phyloP scores from a whole-genome alignment of 2,888 invertebrate species.

The Melangyna quadrimaculata region DNA sequence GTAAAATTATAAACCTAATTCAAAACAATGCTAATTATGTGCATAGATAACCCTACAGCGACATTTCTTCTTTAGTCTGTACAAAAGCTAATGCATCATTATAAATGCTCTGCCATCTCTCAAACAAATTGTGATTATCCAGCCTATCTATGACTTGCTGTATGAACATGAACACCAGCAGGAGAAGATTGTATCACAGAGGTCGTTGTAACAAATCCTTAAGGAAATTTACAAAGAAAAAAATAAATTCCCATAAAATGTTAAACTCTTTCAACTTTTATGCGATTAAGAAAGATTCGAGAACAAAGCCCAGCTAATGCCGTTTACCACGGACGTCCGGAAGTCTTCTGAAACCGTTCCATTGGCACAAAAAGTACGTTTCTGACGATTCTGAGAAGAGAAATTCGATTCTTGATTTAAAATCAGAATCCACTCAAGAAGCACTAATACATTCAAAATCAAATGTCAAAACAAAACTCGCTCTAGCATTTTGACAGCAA shows the following conservation, averaged over 20 bases:
- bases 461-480: too few species aligned
- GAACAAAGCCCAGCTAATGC: too few species aligned
- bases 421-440: too few species aligned
- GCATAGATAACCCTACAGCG: slow-evolving; percentile 79
- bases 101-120: slow-evolving; percentile 84
- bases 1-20: slow-evolving; percentile 31
- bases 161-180: slow-evolving; percentile 88
- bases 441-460: too few species aligned
- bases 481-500: too few species aligned
- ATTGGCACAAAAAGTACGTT: too few species aligned
- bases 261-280: slow-evolving; percentile 3
- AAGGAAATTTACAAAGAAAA: background rate
- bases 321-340: too few species aligned
- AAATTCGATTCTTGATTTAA: too few species aligned
- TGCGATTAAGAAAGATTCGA: too few species aligned
- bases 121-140: slow-evolving; percentile 86
- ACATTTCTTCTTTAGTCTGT: slow-evolving; percentile 85
- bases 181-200: slow-evolving; percentile 91
- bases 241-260: slow-evolving; percentile 2
- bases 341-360: too few species aligned
- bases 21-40: background rate
- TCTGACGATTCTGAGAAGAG: too few species aligned
- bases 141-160: slow-evolving; percentile 87
- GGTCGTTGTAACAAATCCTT: slow-evolving; percentile 87
- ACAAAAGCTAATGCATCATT: slow-evolving; percentile 82